Base-by-base conservation (phyloP, 1,140 invertebrate species). In the Venustaconcha ellipsiformis region DNA sequence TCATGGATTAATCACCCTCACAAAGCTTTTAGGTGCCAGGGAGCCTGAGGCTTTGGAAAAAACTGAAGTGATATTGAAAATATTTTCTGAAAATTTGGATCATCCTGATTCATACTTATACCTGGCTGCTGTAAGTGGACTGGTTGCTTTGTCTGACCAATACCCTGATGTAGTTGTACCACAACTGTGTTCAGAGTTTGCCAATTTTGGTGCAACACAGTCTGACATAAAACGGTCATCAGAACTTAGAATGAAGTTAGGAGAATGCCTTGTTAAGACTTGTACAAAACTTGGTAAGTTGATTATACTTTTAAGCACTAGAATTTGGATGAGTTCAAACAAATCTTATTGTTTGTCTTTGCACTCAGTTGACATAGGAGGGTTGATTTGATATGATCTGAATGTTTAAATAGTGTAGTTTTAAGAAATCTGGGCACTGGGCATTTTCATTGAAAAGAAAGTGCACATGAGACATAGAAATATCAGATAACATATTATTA, bases 41-140 rank as follows among this genome's bases (percentile, higher is more conserved):
- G 93, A 96, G 90, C 63, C 88, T 48, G 92, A 93, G 79, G 91
- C 93, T n/a, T 81, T 93, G 58, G 89, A 92, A 2, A 93, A 94
- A 79, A 93, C 93, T 82, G 91, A 93, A 71, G 90, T 93, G 78
- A 78, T 96, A 48, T 89, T 95, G 57, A 93, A 92, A 83, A 89
- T 96, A 15, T 87, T 86, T 82, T 57, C 88, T 72, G 92, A 94
- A 88, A 94, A 94, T 90, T 86, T 97, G 0, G 93, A 93, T 83
- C 92, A 96, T 84, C 88, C 93, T 30, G 96, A 97, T 88, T 95
- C 95, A 0, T 97, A 95, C 87, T 90, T 97, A 67, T 97, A 97
- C 89, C 88, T 97, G 68, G 91, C 93, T 62, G 93, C 95, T 17
- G 93, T 96, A 23, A 94, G 94, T 84, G 94, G 94, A 17, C 88